Evolutionary conservation across 2,888 invertebrate species (phyloP), one percentile per base, ranked within the genome.

Genomic region (Drosophila fulvimacula): DNA sequence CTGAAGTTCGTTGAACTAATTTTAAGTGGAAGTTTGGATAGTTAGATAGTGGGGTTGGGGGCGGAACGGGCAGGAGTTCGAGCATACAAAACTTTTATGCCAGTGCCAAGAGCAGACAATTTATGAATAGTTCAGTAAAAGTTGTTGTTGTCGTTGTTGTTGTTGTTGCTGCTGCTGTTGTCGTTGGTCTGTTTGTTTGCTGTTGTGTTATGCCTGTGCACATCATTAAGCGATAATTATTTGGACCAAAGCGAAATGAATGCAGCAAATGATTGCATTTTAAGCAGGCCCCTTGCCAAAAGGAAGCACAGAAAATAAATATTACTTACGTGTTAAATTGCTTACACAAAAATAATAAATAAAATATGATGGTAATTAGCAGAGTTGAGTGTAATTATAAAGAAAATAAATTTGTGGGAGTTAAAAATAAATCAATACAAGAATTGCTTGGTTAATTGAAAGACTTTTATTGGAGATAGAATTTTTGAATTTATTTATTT

Each of bases 181-280:
- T 24, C 24, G 30, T 27, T 30, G 30, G 9, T 30, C 56, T 62
- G 39, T 51, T 68, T 65, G 61, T 30, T 64, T 64, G 60, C 57
- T 65, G 36, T 24, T 27, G 66, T 62, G 64, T 58, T 68, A 42
- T 69, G 48, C 52, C 64, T 56, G 77, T 88, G 71, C 90, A 76
- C 88, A 85, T 88, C 86, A 83, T 89, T 88, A 89, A 76, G 86
- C 90, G 80, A 88, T 83, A 89, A 89, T 89, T 83, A 79, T 89
- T 75, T 79, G 66, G 55, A 56, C 52, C 56, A 34, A 49, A n/a
- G 44, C 24, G 53, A 70, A 65, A 53, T 60, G 30, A 62, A 44
- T 64, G 51, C 63, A 32, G 30, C 19, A 64, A 82, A 75, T 49
- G 55, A 79, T 72, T 71, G 83, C 68, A 65, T 24, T 60, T 66